phyloP scores from a whole-genome alignment of 2,797 vertebrate species.

The Sebastes iracundus region DNA sequence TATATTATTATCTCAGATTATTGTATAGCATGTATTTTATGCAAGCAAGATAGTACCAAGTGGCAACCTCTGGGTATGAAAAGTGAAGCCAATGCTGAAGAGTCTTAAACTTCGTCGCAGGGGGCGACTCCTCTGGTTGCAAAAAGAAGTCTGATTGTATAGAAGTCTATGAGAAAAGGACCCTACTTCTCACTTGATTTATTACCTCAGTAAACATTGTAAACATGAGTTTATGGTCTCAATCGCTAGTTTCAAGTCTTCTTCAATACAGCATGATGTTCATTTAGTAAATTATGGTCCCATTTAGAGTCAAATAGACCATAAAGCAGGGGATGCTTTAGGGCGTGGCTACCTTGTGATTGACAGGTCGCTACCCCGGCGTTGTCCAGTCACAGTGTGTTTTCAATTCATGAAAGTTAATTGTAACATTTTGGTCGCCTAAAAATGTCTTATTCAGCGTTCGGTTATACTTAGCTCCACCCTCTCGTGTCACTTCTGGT shows the following conservation, averaged over 20 bases:
- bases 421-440: not conserved
- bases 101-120: not conserved
- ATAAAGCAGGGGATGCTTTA: not conserved
- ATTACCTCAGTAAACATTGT: not conserved
- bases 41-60: not conserved
- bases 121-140: not conserved
- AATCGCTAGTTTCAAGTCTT: too few species aligned
- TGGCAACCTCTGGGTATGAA: not conserved
- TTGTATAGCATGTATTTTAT: not conserved
- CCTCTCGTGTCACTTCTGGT: not conserved
- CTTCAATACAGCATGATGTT: not conserved
- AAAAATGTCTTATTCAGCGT: not conserved
- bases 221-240: too few species aligned
- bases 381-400: not conserved
- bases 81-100: not conserved
- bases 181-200: not conserved
- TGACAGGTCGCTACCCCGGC: rapidly evolving
- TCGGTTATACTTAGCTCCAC: not conserved
- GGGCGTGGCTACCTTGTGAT: not conserved
- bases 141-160: not conserved
- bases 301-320: not conserved
- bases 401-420: not conserved
- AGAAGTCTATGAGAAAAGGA: not conserved
- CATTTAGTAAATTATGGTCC: not conserved
- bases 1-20: not conserved